phyloP scores from a whole-genome alignment of 2,113 vertebrate genomes.

The Anser cygnoides region DNA sequence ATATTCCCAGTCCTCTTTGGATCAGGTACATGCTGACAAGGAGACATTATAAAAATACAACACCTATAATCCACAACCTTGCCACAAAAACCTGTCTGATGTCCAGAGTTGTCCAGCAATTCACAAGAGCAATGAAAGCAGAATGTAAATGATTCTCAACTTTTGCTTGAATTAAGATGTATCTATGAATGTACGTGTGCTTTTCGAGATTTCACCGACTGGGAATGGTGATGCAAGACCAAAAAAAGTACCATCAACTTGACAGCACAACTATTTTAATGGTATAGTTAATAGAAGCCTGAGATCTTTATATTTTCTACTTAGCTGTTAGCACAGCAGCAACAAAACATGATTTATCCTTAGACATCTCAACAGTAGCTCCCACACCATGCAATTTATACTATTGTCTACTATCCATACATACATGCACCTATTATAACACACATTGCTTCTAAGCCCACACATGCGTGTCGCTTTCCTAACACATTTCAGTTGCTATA shows the following conservation, averaged over 20 bases:
- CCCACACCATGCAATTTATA: background rate
- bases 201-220: background rate
- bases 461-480: background rate
- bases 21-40: background rate
- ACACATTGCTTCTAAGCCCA: background rate
- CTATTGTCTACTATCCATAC: background rate
- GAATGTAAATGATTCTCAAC: background rate
- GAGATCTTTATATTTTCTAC: background rate
- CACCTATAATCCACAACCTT: background rate
- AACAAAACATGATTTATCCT: background rate
- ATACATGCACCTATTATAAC: background rate
- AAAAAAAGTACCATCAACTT: background rate
- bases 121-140: background rate
- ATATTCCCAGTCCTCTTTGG: background rate
- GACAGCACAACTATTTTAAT: background rate
- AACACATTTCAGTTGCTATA: background rate
- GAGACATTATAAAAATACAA: constrained; percentile 17
- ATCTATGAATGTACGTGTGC: background rate
- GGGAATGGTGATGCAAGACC: background rate
- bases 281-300: background rate
- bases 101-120: background rate
- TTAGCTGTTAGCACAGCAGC: background rate
- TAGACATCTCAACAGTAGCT: background rate
- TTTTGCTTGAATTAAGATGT: constrained; percentile 1
- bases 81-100: background rate